Evolutionary conservation across 1,140 invertebrate species (phyloP).

Genomic region (Pogonomyrmex barbatus): DNA sequence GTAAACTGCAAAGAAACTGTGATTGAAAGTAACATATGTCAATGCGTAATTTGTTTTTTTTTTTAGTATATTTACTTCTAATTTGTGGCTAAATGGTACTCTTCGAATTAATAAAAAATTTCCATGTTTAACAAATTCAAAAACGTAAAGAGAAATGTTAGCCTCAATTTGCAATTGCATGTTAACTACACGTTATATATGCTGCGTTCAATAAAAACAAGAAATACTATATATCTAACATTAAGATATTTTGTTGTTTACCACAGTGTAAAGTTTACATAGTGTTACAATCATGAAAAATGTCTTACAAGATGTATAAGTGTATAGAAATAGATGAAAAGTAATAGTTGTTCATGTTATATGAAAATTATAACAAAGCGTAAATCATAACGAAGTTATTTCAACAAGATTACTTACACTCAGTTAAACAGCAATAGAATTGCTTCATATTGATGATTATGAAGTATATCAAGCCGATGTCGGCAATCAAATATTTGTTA

Average conservation of each 20-base stretch:
- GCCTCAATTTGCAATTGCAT: slow-evolving; percentile 52
- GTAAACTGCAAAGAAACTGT: slow-evolving; percentile 50
- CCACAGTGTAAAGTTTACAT: slow-evolving; percentile 84
- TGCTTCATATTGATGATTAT: slow-evolving; percentile 24
- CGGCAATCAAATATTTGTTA: slow-evolving; percentile 63
- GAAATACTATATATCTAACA: slow-evolving; percentile 63
- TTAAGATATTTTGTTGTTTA: slow-evolving; percentile 76
- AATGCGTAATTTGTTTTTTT: slow-evolving; percentile 38
- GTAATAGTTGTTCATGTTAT: slow-evolving; percentile 75
- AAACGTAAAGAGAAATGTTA: slow-evolving; percentile 40
- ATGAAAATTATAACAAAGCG: slow-evolving; percentile 38
- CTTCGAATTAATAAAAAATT: slow-evolving; percentile 42
- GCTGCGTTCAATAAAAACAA: slow-evolving; percentile 54
- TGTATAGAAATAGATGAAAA: slow-evolving; percentile 64
- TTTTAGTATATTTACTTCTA: slow-evolving; percentile 8
- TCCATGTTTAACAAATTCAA: slow-evolving; percentile 61
- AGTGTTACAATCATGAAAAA: slow-evolving; percentile 78
- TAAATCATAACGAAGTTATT: slow-evolving; percentile 44
- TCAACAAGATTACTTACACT: slow-evolving; percentile 19
- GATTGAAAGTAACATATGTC: slow-evolving; percentile 59
- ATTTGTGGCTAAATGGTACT: slow-evolving; percentile 33
- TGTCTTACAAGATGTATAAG: slow-evolving; percentile 60
- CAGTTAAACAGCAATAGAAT: slow-evolving; percentile 46
- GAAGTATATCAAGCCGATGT: slow-evolving; percentile 15
- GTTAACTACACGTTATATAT: slow-evolving; percentile 52